A percentile compares a stretch with the other conserved stretches of the same genome.
Evolutionary conservation across 2,797 vertebrate genomes (phyloP).

Genomic region (Parotocinclus haroldoi): DNA sequence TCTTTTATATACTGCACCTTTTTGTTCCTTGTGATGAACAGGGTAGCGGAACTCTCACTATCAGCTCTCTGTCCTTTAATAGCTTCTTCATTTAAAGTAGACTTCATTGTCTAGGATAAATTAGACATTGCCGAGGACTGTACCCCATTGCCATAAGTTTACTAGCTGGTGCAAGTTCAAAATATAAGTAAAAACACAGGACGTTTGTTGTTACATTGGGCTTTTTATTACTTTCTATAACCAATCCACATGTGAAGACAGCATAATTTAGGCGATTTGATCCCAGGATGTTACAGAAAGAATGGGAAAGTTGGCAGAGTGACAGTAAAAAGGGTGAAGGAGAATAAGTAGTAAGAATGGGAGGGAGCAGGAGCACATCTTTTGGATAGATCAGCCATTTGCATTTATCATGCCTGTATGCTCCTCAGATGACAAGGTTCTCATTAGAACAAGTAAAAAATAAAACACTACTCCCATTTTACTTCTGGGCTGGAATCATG

Average conservation of each 20-base stretch:
- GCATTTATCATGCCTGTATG: conserved; percentile 23
- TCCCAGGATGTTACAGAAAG: conserved; percentile 77
- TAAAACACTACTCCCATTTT: conserved; percentile 56
- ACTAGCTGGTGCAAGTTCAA: too few relatives aligned
- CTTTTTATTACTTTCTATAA: conserved; percentile 72
- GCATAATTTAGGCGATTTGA: conserved; percentile 68
- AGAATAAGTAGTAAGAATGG: conserved; percentile 40
- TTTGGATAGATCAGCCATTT: conserved; percentile 44
- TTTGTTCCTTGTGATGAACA: too few relatives aligned
- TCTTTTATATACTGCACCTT: too few relatives aligned
- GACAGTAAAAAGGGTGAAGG: conserved; percentile 31
- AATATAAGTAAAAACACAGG: conserved; percentile 31
- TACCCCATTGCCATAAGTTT: too few relatives aligned
- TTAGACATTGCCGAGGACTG: too few relatives aligned
- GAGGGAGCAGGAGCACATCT: conserved; percentile 51
- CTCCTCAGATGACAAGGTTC: conserved; percentile 33
- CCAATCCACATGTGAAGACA: conserved; percentile 60
- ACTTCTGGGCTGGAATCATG: conserved; percentile 95
- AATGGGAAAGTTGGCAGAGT: conserved; percentile 46
- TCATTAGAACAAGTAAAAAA: conserved; percentile 58
- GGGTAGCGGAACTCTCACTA: too few relatives aligned
- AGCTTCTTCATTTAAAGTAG: too few relatives aligned
- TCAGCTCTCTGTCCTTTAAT: too few relatives aligned
- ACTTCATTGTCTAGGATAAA: too few relatives aligned
- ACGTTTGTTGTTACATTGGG: conserved; percentile 66